A percentile compares a stretch with the other conserved stretches of the same genome.
Evolutionary conservation across 2,113 vertebrate genomes (phyloP).

Genomic region (Alethe castanea): DNA sequence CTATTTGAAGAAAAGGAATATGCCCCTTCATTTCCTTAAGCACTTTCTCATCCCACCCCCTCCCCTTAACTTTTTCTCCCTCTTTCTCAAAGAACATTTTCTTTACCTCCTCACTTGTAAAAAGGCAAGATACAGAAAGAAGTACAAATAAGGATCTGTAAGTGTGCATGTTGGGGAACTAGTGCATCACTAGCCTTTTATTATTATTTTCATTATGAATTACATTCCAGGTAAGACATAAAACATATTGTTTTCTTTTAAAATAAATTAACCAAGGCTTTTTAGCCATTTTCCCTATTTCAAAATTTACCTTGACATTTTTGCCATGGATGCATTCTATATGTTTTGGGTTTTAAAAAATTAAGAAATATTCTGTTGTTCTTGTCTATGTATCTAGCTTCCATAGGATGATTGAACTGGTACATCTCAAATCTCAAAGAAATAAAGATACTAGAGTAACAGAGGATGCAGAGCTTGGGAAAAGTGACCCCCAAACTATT

Average conservation of each 20-base stretch:
- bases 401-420: background rate
- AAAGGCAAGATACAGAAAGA: background rate
- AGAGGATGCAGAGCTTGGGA: background rate
- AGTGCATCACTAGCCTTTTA: background rate
- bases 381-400: background rate
- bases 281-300: background rate
- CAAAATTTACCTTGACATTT: background rate
- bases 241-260: background rate
- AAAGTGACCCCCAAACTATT: background rate
- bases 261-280: background rate
- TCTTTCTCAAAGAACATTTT: background rate
- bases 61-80: background rate
- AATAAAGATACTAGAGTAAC: background rate
- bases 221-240: background rate
- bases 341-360: background rate
- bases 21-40: background rate
- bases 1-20: background rate
- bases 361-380: background rate
- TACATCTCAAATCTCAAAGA: background rate
- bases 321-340: background rate
- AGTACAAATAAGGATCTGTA: background rate
- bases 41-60: background rate
- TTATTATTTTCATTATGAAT: background rate
- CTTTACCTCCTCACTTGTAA: background rate
- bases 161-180: accelerated